Conservation (phyloP, 1,140 invertebrate genomes). For the Bathynomus jamesi region DNA sequence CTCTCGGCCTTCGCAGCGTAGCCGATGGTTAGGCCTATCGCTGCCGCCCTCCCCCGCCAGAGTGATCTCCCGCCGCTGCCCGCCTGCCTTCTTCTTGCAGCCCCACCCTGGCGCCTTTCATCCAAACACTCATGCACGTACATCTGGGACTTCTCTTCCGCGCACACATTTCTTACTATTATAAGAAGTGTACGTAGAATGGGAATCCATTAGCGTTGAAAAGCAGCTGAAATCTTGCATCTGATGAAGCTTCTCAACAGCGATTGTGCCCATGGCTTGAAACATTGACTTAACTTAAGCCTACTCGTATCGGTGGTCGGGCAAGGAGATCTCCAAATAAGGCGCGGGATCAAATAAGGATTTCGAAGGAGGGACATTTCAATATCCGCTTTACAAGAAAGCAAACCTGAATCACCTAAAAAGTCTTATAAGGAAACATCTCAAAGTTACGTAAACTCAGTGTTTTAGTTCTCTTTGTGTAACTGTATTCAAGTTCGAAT, state of each 20-base stretch:
- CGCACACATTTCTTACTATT: not conserved
- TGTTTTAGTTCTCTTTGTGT: too few relatives aligned
- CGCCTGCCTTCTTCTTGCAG: not conserved
- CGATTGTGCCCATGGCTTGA: not conserved
- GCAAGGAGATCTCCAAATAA: not conserved
- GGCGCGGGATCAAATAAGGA: not conserved
- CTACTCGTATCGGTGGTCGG: not conserved
- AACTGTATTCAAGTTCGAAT: too few relatives aligned
- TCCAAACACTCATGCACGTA: not conserved
- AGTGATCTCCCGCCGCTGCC: not conserved
- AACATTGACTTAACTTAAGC: not conserved
- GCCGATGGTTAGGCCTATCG: not conserved
- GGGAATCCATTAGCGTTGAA: not conserved
- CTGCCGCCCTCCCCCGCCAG: not conserved
- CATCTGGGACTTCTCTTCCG: not conserved
- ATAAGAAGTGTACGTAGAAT: not conserved
- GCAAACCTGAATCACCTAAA: too few relatives aligned
- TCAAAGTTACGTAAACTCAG: too few relatives aligned
- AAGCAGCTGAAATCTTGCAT: not conserved
- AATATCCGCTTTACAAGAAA: not conserved
- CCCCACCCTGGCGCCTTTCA: not conserved
- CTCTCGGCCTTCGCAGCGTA: not conserved
- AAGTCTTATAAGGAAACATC: too few relatives aligned
- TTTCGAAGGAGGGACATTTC: not conserved
- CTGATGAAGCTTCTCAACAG: not conserved